A percentile compares a stretch with the other conserved stretches of the same genome.
phyloP scores from a whole-genome alignment of 2,113 vertebrate genomes.

The Propithecus coquereli region DNA sequence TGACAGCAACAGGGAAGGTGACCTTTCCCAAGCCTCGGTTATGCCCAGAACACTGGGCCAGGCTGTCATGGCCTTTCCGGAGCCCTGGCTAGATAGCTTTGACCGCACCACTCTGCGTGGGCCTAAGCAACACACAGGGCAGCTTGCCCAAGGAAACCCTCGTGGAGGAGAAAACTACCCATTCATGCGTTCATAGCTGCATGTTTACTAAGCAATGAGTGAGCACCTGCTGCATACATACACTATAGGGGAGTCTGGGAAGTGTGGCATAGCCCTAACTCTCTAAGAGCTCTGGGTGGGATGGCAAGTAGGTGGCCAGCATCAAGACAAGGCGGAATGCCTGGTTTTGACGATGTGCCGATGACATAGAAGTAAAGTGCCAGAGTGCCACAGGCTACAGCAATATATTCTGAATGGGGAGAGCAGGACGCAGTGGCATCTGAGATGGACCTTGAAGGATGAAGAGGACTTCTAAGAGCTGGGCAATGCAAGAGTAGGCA shows the following conservation, averaged over 20 bases:
- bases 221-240: neutral
- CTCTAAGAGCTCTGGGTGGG: neutral
- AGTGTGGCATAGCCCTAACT: fast-evolving
- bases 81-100: neutral
- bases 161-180: neutral
- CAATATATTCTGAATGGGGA: neutral
- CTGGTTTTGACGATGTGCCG: neutral
- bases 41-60: neutral
- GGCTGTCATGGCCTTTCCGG: neutral
- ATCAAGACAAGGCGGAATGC: neutral
- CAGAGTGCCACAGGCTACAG: fast-evolving
- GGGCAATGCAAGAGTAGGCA: neutral
- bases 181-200: neutral
- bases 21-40: slow-evolving; percentile 64
- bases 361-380: neutral
- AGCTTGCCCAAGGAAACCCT: neutral
- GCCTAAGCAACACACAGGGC: neutral
- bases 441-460: neutral
- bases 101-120: neutral
- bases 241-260: fast-evolving
- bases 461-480: fast-evolving
- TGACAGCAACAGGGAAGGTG: slow-evolving; percentile 68
- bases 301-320: neutral
- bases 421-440: neutral
- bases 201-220: neutral